A percentile compares a stretch with the other conserved stretches of the same genome.
Conservation (phyloP, 2,888 invertebrate genomes). For the Chesias legatella region DNA sequence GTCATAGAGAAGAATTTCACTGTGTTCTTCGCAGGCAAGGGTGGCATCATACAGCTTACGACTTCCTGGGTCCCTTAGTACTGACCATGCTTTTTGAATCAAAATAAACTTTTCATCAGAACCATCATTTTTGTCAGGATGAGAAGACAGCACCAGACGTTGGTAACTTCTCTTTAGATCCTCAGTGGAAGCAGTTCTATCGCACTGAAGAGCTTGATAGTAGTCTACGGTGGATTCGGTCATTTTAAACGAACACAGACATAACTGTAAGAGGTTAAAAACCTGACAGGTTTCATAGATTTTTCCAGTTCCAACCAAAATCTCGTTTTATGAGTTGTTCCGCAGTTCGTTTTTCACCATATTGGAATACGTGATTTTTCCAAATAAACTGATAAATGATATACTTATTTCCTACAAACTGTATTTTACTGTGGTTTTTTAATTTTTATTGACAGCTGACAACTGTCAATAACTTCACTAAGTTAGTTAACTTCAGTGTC, state of each 20-base stretch:
- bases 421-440: too few relatives aligned
- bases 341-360: too few relatives aligned
- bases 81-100: conserved; percentile 87
- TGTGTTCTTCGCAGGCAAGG: conserved; percentile 79
- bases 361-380: too few relatives aligned
- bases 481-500: too few relatives aligned
- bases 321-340: too few relatives aligned
- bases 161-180: conserved; percentile 83
- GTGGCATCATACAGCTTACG: conserved; percentile 84
- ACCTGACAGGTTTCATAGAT: too few relatives aligned
- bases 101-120: conserved; percentile 48
- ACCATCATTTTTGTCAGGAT: conserved; percentile 81
- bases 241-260: conserved; percentile 23
- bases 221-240: conserved; percentile 51
- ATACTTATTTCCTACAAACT: too few relatives aligned
- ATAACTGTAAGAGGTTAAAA: too few relatives aligned
- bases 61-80: conserved; percentile 79
- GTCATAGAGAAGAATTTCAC: conserved; percentile 81
- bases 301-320: too few relatives aligned
- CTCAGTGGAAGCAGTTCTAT: conserved; percentile 72
- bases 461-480: too few relatives aligned
- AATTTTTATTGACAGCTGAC: too few relatives aligned
- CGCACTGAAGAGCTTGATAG: conserved; percentile 79
- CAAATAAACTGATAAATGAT: too few relatives aligned
- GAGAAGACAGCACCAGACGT: conserved; percentile 74